Evolutionary conservation across 2,888 invertebrate species (phyloP).

Genomic region (Operophtera brumata): DNA sequence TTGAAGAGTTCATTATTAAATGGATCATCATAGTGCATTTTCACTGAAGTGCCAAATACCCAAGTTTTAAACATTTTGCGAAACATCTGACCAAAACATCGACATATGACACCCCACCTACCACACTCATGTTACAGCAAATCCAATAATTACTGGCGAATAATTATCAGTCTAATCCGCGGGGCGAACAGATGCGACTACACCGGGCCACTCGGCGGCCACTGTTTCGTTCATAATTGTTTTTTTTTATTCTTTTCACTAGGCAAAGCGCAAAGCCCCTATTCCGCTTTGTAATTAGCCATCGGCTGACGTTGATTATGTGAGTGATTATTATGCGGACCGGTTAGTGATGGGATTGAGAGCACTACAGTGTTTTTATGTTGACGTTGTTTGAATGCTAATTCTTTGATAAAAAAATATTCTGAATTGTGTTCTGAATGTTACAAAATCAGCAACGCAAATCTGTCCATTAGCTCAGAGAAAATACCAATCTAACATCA

Average conservation of each 20-base stretch:
- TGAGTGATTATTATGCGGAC: constrained; percentile 69
- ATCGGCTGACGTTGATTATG: constrained; percentile 65
- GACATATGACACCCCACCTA: constrained; percentile 19
- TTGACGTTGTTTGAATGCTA: constrained; percentile 18
- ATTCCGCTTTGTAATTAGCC: constrained; percentile 77
- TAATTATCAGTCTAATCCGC: constrained; percentile 78
- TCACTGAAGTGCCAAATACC: too few relatives aligned
- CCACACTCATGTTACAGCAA: constrained; percentile 38
- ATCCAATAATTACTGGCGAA: constrained; percentile 78
- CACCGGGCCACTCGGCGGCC: constrained; percentile 77
- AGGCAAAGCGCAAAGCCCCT: constrained; percentile 58
- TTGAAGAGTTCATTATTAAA: too few relatives aligned
- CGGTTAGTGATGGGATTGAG: constrained; percentile 44
- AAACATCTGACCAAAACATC: constrained; percentile 4
- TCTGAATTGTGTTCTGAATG: not conserved
- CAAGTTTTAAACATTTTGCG: too few relatives aligned
- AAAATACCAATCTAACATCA: too few relatives aligned
- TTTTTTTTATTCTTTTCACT: constrained; percentile 65
- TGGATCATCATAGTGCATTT: not conserved
- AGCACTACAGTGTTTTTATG: constrained; percentile 29
- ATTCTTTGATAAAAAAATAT: not conserved
- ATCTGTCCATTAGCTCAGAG: too few relatives aligned
- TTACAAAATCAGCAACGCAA: too few relatives aligned
- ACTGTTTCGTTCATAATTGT: constrained; percentile 79
- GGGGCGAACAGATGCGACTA: constrained; percentile 75